Evolutionary conservation across 2,113 vertebrate species (phyloP).

Genomic region (Apistogramma diplotaenia): DNA sequence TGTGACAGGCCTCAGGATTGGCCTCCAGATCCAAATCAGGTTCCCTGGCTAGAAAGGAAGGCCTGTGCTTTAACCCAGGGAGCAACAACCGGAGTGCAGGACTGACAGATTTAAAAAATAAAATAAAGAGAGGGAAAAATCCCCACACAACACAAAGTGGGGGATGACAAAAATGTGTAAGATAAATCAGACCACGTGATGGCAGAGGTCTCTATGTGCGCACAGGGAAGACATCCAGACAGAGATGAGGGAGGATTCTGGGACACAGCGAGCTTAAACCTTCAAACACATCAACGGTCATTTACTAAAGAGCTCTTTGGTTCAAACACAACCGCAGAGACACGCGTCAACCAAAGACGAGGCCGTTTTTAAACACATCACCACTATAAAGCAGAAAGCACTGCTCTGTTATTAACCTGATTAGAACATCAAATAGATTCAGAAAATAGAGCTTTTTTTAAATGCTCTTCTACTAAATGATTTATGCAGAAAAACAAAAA

Average conservation of each 20-base stretch:
- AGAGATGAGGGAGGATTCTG: constrained; percentile 11
- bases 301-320: constrained; percentile 8
- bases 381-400: background rate
- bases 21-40: constrained; percentile 25
- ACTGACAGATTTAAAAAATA: background rate
- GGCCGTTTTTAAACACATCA: background rate
- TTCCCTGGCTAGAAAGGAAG: background rate
- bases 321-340: background rate
- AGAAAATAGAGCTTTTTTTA: background rate
- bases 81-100: background rate
- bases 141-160: background rate
- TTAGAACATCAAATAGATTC: background rate
- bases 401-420: background rate
- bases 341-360: background rate
- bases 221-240: background rate
- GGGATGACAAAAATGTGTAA: background rate
- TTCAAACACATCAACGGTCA: constrained; percentile 4
- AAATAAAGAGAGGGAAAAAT: background rate
- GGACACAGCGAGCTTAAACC: background rate
- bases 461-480: background rate
- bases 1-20: constrained; percentile 44
- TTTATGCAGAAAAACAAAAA: background rate
- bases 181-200: background rate
- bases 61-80: background rate
- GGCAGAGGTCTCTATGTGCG: background rate